phyloP scores from a whole-genome alignment of 2,888 invertebrate genomes.

The Venusia cambrica region DNA sequence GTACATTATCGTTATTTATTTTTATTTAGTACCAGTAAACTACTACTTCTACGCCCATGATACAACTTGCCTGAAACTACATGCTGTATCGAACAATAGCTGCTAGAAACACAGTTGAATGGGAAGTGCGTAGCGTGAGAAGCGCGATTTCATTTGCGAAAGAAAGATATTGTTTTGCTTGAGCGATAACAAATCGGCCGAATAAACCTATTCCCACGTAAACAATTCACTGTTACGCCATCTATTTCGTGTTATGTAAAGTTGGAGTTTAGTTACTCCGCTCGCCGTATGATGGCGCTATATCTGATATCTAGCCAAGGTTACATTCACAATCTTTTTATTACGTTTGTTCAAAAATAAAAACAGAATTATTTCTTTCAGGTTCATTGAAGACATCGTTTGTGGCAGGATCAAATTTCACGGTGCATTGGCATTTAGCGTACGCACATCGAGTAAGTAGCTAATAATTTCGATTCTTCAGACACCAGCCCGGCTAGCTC shows the following conservation, averaged over 20 bases:
- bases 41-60: too few species aligned
- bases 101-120: too few species aligned
- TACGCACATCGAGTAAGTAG: constrained; percentile 89
- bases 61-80: too few species aligned
- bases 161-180: constrained; percentile 30
- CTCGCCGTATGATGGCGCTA: constrained; percentile 41
- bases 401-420: constrained; percentile 90
- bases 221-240: constrained; percentile 44
- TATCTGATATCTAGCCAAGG: constrained; percentile 6
- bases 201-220: constrained; percentile 37
- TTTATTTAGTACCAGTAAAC: too few species aligned
- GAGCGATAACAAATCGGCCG: constrained; percentile 30
- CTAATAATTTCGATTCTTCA: constrained; percentile 8
- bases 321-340: neutral
- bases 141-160: constrained; percentile 27
- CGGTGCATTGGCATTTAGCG: constrained; percentile 96
- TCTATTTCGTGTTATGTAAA: constrained; percentile 40
- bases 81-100: too few species aligned
- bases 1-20: too few species aligned
- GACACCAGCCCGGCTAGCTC: constrained; percentile 73
- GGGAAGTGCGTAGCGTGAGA: constrained; percentile 33
- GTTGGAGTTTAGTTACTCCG: constrained; percentile 30
- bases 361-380: constrained; percentile 55
- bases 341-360: neutral
- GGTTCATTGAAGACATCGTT: constrained; percentile 90